phyloP scores from a whole-genome alignment of 2,797 vertebrate species.

The Carduelis carduelis region DNA sequence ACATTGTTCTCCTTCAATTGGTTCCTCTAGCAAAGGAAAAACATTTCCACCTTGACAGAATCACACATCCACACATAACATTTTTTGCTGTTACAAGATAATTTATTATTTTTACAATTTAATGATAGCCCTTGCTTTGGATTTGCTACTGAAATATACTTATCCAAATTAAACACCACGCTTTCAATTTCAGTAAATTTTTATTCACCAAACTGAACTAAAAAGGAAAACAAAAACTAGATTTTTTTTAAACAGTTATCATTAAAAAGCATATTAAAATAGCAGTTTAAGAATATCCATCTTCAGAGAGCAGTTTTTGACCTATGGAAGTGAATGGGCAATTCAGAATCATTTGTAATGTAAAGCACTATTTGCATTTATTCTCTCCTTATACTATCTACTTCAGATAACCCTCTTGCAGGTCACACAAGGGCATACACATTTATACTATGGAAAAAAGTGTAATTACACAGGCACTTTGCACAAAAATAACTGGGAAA shows the following conservation, averaged over 20 bases:
- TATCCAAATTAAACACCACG: not conserved
- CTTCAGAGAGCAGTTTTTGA: not conserved
- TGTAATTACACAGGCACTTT: not conserved
- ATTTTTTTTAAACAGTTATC: not conserved
- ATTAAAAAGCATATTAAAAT: not conserved
- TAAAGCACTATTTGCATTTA: not conserved
- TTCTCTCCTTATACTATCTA: not conserved
- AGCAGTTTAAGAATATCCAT: not conserved
- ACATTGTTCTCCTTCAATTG: not conserved
- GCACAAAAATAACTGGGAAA: not conserved
- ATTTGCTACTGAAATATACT: not conserved
- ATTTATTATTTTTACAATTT: not conserved
- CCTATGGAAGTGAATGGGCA: not conserved
- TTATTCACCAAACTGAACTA: not conserved
- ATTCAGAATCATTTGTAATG: not conserved
- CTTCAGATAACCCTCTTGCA: not conserved
- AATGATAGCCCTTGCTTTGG: not conserved
- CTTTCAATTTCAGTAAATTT: not conserved
- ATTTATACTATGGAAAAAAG: not conserved
- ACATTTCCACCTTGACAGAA: not conserved
- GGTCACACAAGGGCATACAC: not conserved
- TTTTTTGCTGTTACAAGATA: not conserved
- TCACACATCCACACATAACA: rapidly evolving
- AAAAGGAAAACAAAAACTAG: not conserved
- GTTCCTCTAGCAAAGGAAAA: not conserved